Percentiles rank a stretch among this genome's conserved stretches.
These are phyloP conservation scores for Sarotherodon lohbergeri DNA, from an alignment of 2,113 vertebrate genomes.

Conservation along the genomic window DNA sequence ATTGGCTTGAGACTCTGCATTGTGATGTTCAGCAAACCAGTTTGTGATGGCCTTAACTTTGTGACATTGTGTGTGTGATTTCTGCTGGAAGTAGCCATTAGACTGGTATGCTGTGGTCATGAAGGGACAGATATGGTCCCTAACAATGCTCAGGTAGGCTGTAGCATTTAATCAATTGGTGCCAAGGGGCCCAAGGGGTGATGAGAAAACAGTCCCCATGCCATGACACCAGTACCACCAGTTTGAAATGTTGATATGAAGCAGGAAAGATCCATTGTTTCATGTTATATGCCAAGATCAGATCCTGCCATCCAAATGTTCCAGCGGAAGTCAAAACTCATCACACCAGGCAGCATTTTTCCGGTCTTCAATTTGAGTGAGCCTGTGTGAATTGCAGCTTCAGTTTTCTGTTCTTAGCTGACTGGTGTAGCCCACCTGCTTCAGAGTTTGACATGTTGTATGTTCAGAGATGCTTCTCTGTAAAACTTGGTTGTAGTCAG, in stretches of 20 bases:
- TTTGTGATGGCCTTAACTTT: background rate
- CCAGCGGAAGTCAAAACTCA: background rate
- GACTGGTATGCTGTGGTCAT: background rate
- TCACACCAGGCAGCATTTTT: background rate
- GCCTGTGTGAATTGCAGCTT: rapidly evolving
- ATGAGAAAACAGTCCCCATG: background rate
- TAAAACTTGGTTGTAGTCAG: background rate
- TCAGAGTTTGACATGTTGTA: background rate
- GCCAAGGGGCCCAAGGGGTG: background rate
- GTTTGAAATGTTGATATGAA: background rate
- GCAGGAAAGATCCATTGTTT: background rate
- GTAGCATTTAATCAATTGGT: background rate
- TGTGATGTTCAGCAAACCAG: background rate
- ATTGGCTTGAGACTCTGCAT: background rate
- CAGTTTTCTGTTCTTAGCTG: background rate
- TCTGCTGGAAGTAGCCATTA: background rate
- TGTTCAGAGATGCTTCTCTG: background rate
- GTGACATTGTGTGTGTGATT: rapidly evolving
- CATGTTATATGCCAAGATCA: background rate
- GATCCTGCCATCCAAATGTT: background rate
- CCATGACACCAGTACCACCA: background rate
- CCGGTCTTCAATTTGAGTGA: background rate
- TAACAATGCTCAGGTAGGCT: background rate
- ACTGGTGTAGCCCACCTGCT: background rate
- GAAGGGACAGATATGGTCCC: background rate